Evolutionary conservation across 1,140 invertebrate genomes (phyloP).

Genomic region (Ooceraea biroi): DNA sequence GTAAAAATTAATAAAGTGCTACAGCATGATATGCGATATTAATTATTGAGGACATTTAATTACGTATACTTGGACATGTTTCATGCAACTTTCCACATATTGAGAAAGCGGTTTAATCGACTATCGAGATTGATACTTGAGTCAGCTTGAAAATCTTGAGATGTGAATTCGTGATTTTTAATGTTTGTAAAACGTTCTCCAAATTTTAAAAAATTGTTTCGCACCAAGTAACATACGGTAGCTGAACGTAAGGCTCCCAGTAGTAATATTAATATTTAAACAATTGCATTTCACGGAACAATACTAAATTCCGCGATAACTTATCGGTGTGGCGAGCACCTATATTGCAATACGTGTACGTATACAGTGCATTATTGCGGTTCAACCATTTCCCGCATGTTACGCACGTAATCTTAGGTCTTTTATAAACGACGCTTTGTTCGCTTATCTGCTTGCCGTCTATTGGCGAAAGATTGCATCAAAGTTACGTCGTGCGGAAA

Average conservation of each 20-base stretch:
- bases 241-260: neutral
- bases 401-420: constrained; percentile 14
- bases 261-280: constrained; percentile 44
- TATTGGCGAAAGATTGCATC: constrained; percentile 39
- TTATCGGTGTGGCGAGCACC: constrained; percentile 20
- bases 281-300: constrained; percentile 3
- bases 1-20: constrained; percentile 60
- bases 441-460: constrained; percentile 29
- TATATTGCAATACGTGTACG: constrained; percentile 13
- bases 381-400: constrained; percentile 9
- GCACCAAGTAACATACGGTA: neutral
- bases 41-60: constrained; percentile 63
- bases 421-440: constrained; percentile 55
- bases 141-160: neutral
- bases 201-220: neutral
- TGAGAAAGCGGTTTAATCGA: neutral
- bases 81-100: constrained; percentile 34
- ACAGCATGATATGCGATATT: constrained; percentile 57
- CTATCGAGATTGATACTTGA: constrained; percentile 2
- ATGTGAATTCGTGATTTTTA: neutral
- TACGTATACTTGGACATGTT: constrained; percentile 4
- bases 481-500: constrained; percentile 17
- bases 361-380: constrained; percentile 3
- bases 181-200: neutral
- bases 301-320: constrained; percentile 39